These are phyloP conservation scores for Pandemis corylana DNA, from an alignment of 2,888 invertebrate species.

Conservation along the genomic window DNA sequence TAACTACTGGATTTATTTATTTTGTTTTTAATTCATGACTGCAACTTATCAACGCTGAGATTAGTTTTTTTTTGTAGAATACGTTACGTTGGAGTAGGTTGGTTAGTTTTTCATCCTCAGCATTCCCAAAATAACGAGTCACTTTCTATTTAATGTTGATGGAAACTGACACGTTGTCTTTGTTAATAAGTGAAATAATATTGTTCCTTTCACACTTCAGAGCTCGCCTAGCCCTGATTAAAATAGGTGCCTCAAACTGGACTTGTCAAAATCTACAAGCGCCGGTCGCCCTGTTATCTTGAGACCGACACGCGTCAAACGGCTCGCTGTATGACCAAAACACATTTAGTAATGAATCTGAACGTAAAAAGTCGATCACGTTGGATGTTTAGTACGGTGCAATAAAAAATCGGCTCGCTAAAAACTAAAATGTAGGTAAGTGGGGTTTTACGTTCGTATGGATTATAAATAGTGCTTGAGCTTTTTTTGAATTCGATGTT, in stretches of 20 bases:
- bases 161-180: too few relatives aligned
- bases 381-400: slow-evolving; percentile 28
- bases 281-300: slow-evolving; percentile 5
- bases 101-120: too few relatives aligned
- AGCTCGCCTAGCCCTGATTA: not conserved
- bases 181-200: not conserved
- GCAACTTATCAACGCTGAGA: too few relatives aligned
- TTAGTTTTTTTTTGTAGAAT: too few relatives aligned
- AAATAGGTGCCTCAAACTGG: not conserved
- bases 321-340: slow-evolving; percentile 3
- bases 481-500: not conserved
- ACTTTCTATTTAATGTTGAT: too few relatives aligned
- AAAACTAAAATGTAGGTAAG: slow-evolving; percentile 25
- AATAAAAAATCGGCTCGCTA: slow-evolving; percentile 26
- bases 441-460: slow-evolving; percentile 4
- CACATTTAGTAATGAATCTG: slow-evolving; percentile 14
- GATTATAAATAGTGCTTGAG: not conserved
- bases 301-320: not conserved
- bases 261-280: slow-evolving; percentile 10
- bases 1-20: too few relatives aligned
- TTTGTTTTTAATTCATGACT: too few relatives aligned
- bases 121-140: too few relatives aligned
- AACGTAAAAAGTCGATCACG: slow-evolving; percentile 35
- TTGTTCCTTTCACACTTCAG: not conserved
- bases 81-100: too few relatives aligned